phyloP scores from a whole-genome alignment of 2,888 invertebrate species.

The Athalia cordata region DNA sequence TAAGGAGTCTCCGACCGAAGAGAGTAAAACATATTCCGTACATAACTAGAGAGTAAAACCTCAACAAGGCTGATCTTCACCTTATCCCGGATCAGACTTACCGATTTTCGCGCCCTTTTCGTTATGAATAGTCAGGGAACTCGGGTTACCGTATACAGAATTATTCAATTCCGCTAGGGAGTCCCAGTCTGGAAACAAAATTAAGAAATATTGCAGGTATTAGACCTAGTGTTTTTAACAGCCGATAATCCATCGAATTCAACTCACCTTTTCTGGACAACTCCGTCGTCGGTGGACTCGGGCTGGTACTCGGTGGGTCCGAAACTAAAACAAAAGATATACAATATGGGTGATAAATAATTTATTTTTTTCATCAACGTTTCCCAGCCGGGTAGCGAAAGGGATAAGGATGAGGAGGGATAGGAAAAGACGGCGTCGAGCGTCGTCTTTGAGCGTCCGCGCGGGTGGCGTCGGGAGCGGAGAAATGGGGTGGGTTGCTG shows the following conservation, averaged over 20 bases:
- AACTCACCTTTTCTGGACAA: slow-evolving; percentile 72
- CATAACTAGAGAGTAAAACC: background rate
- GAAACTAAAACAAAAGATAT: slow-evolving; percentile 78
- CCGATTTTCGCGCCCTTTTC: slow-evolving; percentile 67
- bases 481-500: background rate
- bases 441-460: background rate
- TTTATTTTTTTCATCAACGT: slow-evolving; percentile 67
- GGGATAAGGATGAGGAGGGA: slow-evolving; percentile 27
- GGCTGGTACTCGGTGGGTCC: slow-evolving; percentile 87
- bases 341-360: slow-evolving; percentile 51
- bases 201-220: slow-evolving; percentile 41
- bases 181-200: slow-evolving; percentile 72
- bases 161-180: slow-evolving; percentile 76
- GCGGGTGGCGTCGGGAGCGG: background rate
- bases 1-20: slow-evolving; percentile 47
- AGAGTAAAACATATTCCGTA: background rate
- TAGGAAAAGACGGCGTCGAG: slow-evolving; percentile 51
- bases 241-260: background rate
- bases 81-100: slow-evolving; percentile 50
- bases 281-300: slow-evolving; percentile 83
- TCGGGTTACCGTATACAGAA: slow-evolving; percentile 79
- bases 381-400: slow-evolving; percentile 48
- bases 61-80: background rate
- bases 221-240: too few species aligned
- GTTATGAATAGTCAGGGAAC: slow-evolving; percentile 79